Evolutionary conservation across 2,113 vertebrate species (phyloP).

Genomic region (Mandrillus leucophaeus): DNA sequence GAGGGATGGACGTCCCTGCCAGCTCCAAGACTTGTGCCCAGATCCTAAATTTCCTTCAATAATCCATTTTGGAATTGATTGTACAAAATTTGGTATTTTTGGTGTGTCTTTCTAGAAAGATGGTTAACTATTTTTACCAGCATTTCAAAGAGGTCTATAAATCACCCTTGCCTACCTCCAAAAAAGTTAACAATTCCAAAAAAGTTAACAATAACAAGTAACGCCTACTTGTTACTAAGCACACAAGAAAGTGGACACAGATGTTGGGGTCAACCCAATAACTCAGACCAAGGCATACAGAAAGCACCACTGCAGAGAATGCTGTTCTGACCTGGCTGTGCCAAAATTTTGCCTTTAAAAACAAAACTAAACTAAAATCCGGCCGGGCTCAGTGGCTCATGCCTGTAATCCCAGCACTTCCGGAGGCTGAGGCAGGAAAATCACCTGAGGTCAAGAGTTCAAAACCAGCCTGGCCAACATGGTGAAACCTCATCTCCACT

Average conservation of each 20-base stretch:
- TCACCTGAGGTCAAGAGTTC: too few species aligned
- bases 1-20: accelerated
- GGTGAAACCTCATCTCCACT: too few species aligned
- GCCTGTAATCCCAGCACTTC: too few species aligned
- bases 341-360: neutral
- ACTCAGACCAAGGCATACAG: neutral
- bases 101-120: neutral
- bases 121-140: neutral
- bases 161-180: neutral
- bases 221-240: neutral
- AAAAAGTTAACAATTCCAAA: neutral
- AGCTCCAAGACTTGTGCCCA: neutral
- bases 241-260: neutral
- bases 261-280: too few species aligned
- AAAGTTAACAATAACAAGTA: neutral
- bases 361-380: neutral
- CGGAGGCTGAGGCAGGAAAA: accelerated
- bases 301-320: accelerated
- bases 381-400: accelerated
- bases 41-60: neutral
- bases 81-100: neutral
- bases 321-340: accelerated
- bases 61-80: neutral
- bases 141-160: neutral
- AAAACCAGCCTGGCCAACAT: too few species aligned